These are phyloP conservation scores for Tinea semifulvella DNA, from an alignment of 2,888 invertebrate species.

Conservation along the genomic window DNA sequence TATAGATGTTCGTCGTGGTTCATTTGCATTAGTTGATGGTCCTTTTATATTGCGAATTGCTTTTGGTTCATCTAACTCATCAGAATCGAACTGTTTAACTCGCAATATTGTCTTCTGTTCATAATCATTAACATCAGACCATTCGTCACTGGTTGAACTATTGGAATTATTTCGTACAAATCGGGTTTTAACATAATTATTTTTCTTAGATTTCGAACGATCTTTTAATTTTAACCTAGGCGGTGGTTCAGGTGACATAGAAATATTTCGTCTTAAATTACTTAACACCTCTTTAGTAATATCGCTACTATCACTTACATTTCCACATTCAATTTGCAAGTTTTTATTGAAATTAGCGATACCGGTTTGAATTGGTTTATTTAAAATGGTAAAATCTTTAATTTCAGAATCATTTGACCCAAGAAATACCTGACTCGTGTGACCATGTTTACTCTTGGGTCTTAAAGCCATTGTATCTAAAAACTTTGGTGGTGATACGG, in stretches of 20 bases:
- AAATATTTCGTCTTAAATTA: conserved; percentile 48
- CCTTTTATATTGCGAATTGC: conserved; percentile 29
- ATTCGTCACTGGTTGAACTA: conserved; percentile 62
- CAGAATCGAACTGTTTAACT: conserved; percentile 59
- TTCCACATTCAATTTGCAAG: conserved; percentile 32
- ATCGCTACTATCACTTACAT: conserved; percentile 53
- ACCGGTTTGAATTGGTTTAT: not conserved
- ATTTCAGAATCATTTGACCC: conserved; percentile 29
- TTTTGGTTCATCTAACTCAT: conserved; percentile 44
- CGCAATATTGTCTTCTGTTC: conserved; percentile 53
- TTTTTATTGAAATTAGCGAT: not conserved
- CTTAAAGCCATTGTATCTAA: conserved; percentile 87
- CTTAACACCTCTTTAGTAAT: conserved; percentile 48
- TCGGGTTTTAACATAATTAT: conserved; percentile 60
- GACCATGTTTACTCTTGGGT: conserved; percentile 67
- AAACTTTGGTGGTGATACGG: conserved; percentile 68
- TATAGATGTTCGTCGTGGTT: conserved; percentile 72
- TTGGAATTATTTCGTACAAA: conserved; percentile 54
- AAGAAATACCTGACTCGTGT: conserved; percentile 71
- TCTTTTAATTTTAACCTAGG: conserved; percentile 51
- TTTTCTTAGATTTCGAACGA: conserved; percentile 46
- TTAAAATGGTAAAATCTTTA: not conserved
- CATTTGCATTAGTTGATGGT: conserved; percentile 28
- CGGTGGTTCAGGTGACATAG: conserved; percentile 58
- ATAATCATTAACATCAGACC: conserved; percentile 56